These are phyloP conservation scores for Heliconius hewitsoni DNA, from an alignment of 1,140 invertebrate genomes.

Conservation along the genomic window DNA sequence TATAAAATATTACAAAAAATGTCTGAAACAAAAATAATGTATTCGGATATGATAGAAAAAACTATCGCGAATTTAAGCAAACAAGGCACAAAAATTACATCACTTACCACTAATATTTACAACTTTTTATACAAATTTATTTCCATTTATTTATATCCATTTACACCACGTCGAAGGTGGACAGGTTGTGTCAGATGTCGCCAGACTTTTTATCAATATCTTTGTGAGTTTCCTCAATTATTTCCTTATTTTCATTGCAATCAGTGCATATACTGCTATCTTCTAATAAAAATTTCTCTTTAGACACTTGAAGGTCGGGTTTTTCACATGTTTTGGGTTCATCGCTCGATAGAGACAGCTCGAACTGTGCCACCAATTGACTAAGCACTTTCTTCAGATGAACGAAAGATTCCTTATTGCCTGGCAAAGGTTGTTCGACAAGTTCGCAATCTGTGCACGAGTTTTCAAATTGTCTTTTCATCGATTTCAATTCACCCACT, in stretches of 20 bases:
- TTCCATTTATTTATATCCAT: slow-evolving; percentile 31
- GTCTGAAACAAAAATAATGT: not conserved
- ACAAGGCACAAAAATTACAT: slow-evolving; percentile 36
- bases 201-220: slow-evolving; percentile 3
- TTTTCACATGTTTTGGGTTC: slow-evolving; percentile 43
- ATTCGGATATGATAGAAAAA: not conserved
- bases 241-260: slow-evolving; percentile 8
- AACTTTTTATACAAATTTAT: slow-evolving; percentile 39
- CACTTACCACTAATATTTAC: slow-evolving; percentile 16
- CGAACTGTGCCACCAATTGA: slow-evolving; percentile 67
- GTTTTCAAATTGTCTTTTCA: slow-evolving; percentile 52
- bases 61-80: not conserved
- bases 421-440: slow-evolving; percentile 36
- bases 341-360: slow-evolving; percentile 59
- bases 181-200: slow-evolving; percentile 29
- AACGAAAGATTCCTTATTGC: slow-evolving; percentile 64
- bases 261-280: slow-evolving; percentile 20
- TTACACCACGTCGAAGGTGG: slow-evolving; percentile 20
- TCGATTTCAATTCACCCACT: slow-evolving; percentile 76
- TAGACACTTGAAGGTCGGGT: slow-evolving; percentile 20
- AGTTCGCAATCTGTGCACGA: slow-evolving; percentile 41
- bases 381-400: slow-evolving; percentile 67
- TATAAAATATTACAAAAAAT: not conserved
- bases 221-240: not conserved
- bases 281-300: slow-evolving; percentile 38